These are phyloP conservation scores for Drosophila macrospina DNA, from an alignment of 2,888 invertebrate species.

Conservation along the genomic window DNA sequence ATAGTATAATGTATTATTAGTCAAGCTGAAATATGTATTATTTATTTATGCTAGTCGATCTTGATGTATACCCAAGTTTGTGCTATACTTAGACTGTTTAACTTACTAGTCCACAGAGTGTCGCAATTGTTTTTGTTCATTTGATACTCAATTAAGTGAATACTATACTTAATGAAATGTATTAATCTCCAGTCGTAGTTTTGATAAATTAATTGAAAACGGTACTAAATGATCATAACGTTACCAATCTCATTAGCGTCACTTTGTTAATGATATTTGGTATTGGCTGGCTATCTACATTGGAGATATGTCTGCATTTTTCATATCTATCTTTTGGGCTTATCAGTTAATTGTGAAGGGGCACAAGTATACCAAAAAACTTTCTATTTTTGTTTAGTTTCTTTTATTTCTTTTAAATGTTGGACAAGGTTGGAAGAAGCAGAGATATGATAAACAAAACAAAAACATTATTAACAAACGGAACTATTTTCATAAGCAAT, in stretches of 20 bases:
- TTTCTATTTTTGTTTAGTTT: conserved; percentile 25
- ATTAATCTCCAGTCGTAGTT: not conserved
- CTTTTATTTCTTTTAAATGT: not conserved
- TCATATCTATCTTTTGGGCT: conserved; percentile 6
- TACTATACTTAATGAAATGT: not conserved
- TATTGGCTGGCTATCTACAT: not conserved
- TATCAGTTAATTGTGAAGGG: conserved; percentile 26
- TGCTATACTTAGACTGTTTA: conserved; percentile 10
- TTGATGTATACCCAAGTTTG: not conserved
- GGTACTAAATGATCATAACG: not conserved
- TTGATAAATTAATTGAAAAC: not conserved
- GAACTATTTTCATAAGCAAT: conserved; percentile 22
- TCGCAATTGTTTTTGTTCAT: not conserved
- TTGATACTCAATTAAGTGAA: not conserved
- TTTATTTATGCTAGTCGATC: conserved; percentile 18
- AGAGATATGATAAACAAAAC: conserved; percentile 19
- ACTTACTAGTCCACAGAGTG: not conserved
- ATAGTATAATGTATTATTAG: conserved; percentile 2
- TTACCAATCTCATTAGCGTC: not conserved
- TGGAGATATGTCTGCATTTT: conserved; percentile 4
- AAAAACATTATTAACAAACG: conserved; percentile 27
- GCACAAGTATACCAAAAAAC: conserved; percentile 17
- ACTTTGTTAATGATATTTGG: conserved; percentile 7
- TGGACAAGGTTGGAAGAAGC: conserved; percentile 30
- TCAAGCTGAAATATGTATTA: not conserved